Evolutionary conservation across 2,113 vertebrate species (phyloP), one percentile per base, ranked within the genome.

Genomic region (Crypturellus undulatus): DNA sequence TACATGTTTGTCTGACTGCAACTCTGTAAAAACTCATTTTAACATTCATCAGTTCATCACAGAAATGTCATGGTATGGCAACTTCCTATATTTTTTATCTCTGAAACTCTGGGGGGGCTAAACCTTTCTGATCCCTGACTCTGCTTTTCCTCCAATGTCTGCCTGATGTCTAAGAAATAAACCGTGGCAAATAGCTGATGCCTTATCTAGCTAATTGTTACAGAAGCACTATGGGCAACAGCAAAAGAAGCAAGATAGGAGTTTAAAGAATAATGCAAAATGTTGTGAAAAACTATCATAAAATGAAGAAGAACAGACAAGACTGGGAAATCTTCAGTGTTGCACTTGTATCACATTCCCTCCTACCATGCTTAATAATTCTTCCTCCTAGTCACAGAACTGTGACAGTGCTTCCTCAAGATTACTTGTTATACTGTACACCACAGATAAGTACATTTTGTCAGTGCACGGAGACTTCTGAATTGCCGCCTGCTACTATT

Each of bases 381-480:
- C 15, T 90, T 86, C 63, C 15, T 78, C 60, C 15, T 45, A 49
- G 20, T 80, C 56, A 54, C 26, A 51, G 56, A 70, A 56, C 18
- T 3, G 1, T 67, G 56, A 59, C 17, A 59, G 54, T 2, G 1
- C 45, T 51, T 72, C 56, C 56, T 89, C 26, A 84, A 58, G n/a
- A 52, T 26, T 78, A 5, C 64, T 36, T 10, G 4, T 38, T 71
- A 5, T 42, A 24, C 60, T 47, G 36, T 40, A 47, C 59, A 10
- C 42, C 68, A 80, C 84, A 85, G 91, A 58, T 86, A 68, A 68
- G 71, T 68, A 89, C 52, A 89, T 91, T 82, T 64, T 77, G 36
- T 79, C 83, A 70, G n/a, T 63, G 42, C 43, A 67, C 17, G 38
- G 80, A 94, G 47, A 25, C 24, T 83, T 56, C 84, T 43, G 45